Evolutionary conservation across 2,888 invertebrate species (phyloP).

Genomic region (Apantesis nais): DNA sequence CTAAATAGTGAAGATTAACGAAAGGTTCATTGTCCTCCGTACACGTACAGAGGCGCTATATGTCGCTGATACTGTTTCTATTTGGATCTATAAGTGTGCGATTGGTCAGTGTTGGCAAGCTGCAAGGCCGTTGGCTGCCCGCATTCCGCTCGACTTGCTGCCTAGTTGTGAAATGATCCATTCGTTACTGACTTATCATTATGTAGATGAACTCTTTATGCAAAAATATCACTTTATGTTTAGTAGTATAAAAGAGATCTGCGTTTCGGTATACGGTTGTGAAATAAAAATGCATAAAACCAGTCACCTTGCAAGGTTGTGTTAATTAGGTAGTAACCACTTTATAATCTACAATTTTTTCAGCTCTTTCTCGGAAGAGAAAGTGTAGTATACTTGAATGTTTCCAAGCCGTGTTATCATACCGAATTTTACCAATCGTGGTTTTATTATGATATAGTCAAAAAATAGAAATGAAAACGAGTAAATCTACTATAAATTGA

Average conservation of each 20-base stretch:
- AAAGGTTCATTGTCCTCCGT: slow-evolving; percentile 61
- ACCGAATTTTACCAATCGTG: not conserved
- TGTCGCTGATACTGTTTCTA: slow-evolving; percentile 61
- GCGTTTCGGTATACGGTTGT: slow-evolving; percentile 26
- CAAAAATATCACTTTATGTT: slow-evolving; percentile 30
- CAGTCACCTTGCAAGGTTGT: slow-evolving; percentile 38
- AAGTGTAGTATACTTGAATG: slow-evolving; percentile 28
- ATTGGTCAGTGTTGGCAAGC: slow-evolving; percentile 81
- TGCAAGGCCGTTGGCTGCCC: slow-evolving; percentile 80
- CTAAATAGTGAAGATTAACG: slow-evolving; percentile 44
- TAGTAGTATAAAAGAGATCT: slow-evolving; percentile 33
- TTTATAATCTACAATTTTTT: slow-evolving; percentile 25
- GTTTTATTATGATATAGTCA: not conserved
- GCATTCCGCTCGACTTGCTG: slow-evolving; percentile 77
- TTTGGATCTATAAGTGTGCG: slow-evolving; percentile 68
- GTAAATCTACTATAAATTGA: slow-evolving; percentile 37
- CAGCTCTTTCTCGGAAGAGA: slow-evolving; percentile 26
- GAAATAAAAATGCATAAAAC: slow-evolving; percentile 13
- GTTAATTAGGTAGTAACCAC: slow-evolving; percentile 34
- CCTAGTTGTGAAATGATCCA: slow-evolving; percentile 77
- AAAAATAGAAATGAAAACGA: slow-evolving; percentile 12
- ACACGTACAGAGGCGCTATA: slow-evolving; percentile 57
- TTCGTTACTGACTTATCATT: slow-evolving; percentile 63
- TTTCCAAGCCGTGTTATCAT: slow-evolving; percentile 2
- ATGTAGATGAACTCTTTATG: slow-evolving; percentile 44